phyloP scores from a whole-genome alignment of 1,140 invertebrate species.

The Eriocheir sinensis region DNA sequence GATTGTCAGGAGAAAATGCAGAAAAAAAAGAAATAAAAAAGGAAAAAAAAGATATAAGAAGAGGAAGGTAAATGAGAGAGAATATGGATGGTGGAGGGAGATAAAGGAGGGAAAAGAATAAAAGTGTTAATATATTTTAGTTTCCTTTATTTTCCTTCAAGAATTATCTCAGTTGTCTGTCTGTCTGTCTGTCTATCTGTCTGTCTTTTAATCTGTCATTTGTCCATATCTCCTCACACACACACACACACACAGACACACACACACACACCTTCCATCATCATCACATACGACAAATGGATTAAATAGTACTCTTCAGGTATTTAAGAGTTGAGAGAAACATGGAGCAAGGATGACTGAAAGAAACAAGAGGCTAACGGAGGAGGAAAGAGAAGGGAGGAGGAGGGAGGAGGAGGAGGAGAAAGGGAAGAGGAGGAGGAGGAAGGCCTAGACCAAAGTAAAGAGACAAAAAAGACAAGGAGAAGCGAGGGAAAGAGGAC shows the following conservation, averaged over 20 bases:
- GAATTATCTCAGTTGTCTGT: neutral
- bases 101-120: neutral
- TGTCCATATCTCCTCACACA: too few species aligned
- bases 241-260: too few species aligned
- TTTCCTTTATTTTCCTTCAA: neutral
- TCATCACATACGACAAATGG: neutral
- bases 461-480: too few species aligned
- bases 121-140: neutral
- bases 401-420: too few species aligned
- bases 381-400: too few species aligned
- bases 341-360: neutral
- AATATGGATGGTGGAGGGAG: neutral
- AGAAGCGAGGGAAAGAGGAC: too few species aligned
- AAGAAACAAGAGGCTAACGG: too few species aligned
- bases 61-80: neutral
- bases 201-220: conserved; percentile 19
- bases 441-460: too few species aligned
- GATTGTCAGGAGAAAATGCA: too few species aligned
- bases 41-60: neutral
- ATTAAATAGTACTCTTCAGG: neutral
- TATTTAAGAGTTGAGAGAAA: neutral
- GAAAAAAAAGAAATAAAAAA: too few species aligned
- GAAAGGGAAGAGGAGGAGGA: too few species aligned
- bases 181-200: conserved; percentile 64
- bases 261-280: neutral